phyloP scores from a whole-genome alignment of 1,140 invertebrate species.

The Diachasma alloeum region DNA sequence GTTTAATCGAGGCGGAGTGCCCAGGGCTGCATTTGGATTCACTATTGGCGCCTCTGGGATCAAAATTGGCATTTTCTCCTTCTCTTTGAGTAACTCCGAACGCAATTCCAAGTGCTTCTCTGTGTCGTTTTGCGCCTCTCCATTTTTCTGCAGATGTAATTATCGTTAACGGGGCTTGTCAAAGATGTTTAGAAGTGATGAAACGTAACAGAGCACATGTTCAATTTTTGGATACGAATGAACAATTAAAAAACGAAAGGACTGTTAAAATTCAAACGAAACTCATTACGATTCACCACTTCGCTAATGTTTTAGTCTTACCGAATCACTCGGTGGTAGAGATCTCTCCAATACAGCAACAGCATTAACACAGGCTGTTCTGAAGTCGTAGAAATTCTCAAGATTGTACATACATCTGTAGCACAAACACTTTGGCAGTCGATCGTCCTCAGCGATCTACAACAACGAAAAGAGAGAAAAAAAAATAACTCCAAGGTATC shows the following conservation, averaged over 20 bases:
- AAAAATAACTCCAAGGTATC: neutral
- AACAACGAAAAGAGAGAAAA: slow-evolving; percentile 37
- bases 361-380: slow-evolving; percentile 64
- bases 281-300: too few relatives aligned
- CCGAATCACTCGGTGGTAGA: slow-evolving; percentile 38
- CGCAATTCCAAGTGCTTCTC: slow-evolving; percentile 45
- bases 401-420: slow-evolving; percentile 67
- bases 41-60: slow-evolving; percentile 63
- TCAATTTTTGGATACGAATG: too few relatives aligned
- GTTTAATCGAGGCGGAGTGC: slow-evolving; percentile 62
- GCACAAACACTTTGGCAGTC: slow-evolving; percentile 64
- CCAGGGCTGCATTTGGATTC: slow-evolving; percentile 62
- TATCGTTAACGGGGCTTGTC: neutral
- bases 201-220: too few relatives aligned
- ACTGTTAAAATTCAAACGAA: too few relatives aligned
- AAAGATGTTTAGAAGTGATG: neutral
- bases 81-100: slow-evolving; percentile 51
- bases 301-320: neutral
- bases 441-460: slow-evolving; percentile 63
- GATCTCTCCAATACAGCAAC: slow-evolving; percentile 58
- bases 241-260: too few relatives aligned
- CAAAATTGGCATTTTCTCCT: slow-evolving; percentile 58
- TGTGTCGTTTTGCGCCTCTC: slow-evolving; percentile 18
- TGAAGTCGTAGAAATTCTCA: slow-evolving; percentile 67
- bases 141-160: slow-evolving; percentile 24